These are phyloP conservation scores for Cololabis saira DNA, from an alignment of 2,113 vertebrate genomes.

Conservation along the genomic window DNA sequence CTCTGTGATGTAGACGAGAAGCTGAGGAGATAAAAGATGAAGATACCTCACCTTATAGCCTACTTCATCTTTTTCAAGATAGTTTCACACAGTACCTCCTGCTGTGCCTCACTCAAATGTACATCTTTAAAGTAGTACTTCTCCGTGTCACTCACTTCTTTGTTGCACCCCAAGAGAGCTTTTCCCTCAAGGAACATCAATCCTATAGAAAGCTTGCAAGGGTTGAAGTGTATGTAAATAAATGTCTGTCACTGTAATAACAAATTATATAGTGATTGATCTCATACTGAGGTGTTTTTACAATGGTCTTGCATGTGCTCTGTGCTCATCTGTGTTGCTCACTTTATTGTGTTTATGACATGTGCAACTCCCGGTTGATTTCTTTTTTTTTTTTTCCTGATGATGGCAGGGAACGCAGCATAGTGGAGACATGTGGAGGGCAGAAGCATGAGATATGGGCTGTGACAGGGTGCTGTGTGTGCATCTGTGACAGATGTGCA, in stretches of 20 bases:
- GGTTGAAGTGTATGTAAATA: background rate
- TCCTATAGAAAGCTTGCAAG: background rate
- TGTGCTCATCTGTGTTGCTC: constrained; percentile 17
- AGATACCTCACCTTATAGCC: constrained; percentile 22
- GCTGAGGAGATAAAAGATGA: constrained; percentile 22
- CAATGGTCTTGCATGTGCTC: too few relatives aligned
- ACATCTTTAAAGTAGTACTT: constrained; percentile 7
- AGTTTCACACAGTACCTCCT: background rate
- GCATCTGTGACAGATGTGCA: constrained; percentile 66
- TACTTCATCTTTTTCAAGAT: background rate
- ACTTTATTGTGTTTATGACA: constrained; percentile 29
- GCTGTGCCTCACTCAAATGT: background rate
- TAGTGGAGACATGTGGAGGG: constrained; percentile 15
- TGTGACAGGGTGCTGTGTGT: constrained; percentile 31
- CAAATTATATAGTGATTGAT: background rate
- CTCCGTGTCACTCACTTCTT: constrained; percentile 12
- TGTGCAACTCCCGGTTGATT: constrained; percentile 12
- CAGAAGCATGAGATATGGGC: constrained; percentile 23
- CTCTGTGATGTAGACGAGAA: constrained; percentile 43
- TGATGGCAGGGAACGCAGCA: constrained; percentile 22
- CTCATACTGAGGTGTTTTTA: background rate
- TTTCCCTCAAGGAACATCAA: background rate
- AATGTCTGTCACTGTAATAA: background rate
- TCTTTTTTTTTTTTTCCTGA: constrained; percentile 17
- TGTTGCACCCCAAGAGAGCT: background rate